Evolutionary conservation across 2,797 vertebrate species (phyloP), one percentile per base, ranked within the genome.

Genomic region (Ataeniobius toweri): DNA sequence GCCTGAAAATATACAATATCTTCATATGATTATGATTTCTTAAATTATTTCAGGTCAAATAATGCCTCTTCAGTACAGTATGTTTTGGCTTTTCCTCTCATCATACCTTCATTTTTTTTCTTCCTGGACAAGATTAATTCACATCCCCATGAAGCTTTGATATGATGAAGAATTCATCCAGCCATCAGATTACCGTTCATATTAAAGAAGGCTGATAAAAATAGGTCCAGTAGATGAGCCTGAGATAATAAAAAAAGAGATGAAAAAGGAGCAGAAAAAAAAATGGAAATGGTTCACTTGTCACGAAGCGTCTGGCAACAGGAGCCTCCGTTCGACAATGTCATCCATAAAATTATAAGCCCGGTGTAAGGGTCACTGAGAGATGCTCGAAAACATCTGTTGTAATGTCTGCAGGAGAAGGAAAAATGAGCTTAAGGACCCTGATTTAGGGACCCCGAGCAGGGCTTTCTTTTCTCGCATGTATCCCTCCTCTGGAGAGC

Each of bases 281-380:
- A 92, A 90, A 92, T 84, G 85, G 71, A 86, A 91, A 90, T 93
- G 89, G 88, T 94, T 94, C 90, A 93, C 89, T 89, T 94, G 93
- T 94, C 92, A 92, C 91, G 92, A 92, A 92, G 88, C 93, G 85
- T 93, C 92, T 93, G 88, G 91, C 90, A 90, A 91, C 88, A 88
- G 89, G 89, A 93, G 89, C 82, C 88, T 91, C 88, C 91, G 44
- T 92, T 91, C 89, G 91, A 93, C 92, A 92, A 94, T 93, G 93
- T 94, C 93, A 94, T 80, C 89, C 89, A 93, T 89, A 88, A 82
- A 90, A 92, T 92, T 78, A 90, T 84, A 85, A 78, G 89, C 91
- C 86, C 83, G 83, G 82, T 76, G 77, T 46, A 85, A 81, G 86
- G 92, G 89, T 92, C 90, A 92, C 85, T 73, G 88, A 82, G 73